A percentile compares a stretch with the other conserved stretches of the same genome.
These are phyloP conservation scores for Morone chrysops DNA, from an alignment of 2,113 vertebrate species.

Conservation along the genomic window DNA sequence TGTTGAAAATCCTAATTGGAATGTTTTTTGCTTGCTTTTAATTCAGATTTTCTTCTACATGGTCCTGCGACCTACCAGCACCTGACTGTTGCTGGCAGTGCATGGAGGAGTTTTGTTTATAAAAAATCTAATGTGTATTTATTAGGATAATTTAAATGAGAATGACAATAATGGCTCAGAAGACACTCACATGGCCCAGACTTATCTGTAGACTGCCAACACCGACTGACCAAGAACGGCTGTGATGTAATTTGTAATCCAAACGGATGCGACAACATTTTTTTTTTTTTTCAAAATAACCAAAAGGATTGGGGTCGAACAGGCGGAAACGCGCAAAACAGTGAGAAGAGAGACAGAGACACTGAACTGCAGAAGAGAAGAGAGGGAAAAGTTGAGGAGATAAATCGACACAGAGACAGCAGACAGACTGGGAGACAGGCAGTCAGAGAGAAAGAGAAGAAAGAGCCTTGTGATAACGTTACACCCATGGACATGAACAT, in stretches of 20 bases:
- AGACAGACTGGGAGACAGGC: constrained; percentile 43
- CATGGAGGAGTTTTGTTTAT: no score
- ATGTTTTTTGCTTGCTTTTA: no score
- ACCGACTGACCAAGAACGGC: neutral
- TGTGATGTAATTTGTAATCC: neutral
- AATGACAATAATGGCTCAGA: constrained; percentile 1
- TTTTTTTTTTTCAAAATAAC: neutral
- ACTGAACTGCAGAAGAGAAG: constrained; percentile 14
- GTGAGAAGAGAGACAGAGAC: neutral
- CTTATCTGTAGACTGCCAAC: neutral
- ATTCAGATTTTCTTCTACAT: no score
- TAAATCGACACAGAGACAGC: constrained; percentile 35
- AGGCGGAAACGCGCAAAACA: neutral
- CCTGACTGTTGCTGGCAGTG: no score
- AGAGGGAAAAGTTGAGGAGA: constrained; percentile 22
- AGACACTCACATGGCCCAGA: neutral
- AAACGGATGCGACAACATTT: neutral
- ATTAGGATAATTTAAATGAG: neutral
- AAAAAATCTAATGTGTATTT: neutral
- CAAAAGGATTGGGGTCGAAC: neutral
- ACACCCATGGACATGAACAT: constrained; percentile 60
- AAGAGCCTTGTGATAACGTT: constrained; percentile 54
- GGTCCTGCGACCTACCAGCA: no score
- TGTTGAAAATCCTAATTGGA: neutral
- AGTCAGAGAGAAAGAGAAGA: constrained; percentile 39